A percentile compares a stretch with the other conserved stretches of the same genome.
phyloP scores from a whole-genome alignment of 1,140 invertebrate species.

The Drosophila orena region DNA sequence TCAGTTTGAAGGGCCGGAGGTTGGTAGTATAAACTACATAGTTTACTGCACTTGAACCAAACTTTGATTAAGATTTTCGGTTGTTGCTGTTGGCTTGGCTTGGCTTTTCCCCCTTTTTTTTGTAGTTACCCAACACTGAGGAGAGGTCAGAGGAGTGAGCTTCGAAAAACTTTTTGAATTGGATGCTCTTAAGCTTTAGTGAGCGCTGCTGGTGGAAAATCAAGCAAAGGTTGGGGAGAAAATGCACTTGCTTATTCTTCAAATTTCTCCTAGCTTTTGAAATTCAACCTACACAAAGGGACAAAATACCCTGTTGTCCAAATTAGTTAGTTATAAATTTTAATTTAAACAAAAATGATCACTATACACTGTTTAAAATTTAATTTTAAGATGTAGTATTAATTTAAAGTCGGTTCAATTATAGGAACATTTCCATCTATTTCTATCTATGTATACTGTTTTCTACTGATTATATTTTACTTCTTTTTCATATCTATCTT shows the following conservation, averaged over 20 bases:
- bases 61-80: conserved; percentile 82
- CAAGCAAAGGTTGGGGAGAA: neutral
- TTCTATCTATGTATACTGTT: too few species aligned
- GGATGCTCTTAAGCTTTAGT: conserved; percentile 39
- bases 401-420: too few species aligned
- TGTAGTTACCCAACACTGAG: conserved; percentile 18
- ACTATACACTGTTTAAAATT: too few species aligned
- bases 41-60: conserved; percentile 79
- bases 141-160: conserved; percentile 8
- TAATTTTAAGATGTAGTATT: too few species aligned
- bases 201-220: conserved; percentile 12
- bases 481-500: too few species aligned
- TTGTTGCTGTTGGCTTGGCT: conserved; percentile 57
- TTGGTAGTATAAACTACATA: conserved; percentile 68
- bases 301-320: too few species aligned
- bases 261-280: too few species aligned
- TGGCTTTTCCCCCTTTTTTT: conserved; percentile 32
- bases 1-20: conserved; percentile 45
- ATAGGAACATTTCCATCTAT: neutral
- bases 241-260: too few species aligned
- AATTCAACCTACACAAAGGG: neutral
- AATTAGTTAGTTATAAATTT: too few species aligned
- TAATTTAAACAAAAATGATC: too few species aligned
- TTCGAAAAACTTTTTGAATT: conserved; percentile 56
- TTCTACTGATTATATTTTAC: too few species aligned